Evolutionary conservation across 2,797 vertebrate genomes (phyloP), one percentile per base, ranked within the genome.

Genomic region (Cossypha niveicapilla): DNA sequence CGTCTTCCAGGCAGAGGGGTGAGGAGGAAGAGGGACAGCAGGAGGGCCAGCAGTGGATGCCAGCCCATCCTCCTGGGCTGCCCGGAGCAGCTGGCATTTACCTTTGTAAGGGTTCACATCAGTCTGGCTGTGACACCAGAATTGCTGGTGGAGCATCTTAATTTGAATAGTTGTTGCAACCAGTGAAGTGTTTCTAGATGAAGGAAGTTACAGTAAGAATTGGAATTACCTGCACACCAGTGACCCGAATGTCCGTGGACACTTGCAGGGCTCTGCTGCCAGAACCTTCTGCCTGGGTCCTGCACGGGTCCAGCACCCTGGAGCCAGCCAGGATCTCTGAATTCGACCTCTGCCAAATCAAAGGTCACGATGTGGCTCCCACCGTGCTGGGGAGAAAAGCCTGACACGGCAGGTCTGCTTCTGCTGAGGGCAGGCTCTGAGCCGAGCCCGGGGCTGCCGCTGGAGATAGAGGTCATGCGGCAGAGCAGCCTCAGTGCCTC

Each of bases 181-280:
- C 50, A 44, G 42, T 47, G 15, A 71, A 83, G 30, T 28, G 32
- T 39, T 74, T 90, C 47, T 51, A 54, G 32, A 30, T 45, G 60
- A 74, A 77, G 84, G 23, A 70, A 72, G 3, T 81, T 85, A 42
- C 2, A 5, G 45, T 50, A 76, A 71, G 35, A 77, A 63, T 18
- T 65, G 34, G 37, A 71, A 68, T 57, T 28, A n/a, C 23, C 95
- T 66, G 82, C 90, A 95, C 96, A 94, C 97, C 96, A 97, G 97
- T 94, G 66, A 75, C 90, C 97, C 96, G 95, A 95, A 89, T 92
- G 92, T 95, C 95, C 71, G 4, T 10, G 77, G 76, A 61, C 86
- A 54, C n/a, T n/a, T 74, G 30, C 51, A 56, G 53, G 62, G 77
- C 61, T 88, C 37, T 74, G 45, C 75, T 61, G 27, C 41, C 60